Base-by-base conservation (phyloP, 2,797 vertebrate genomes). In the Philypnodon macrostomus region DNA sequence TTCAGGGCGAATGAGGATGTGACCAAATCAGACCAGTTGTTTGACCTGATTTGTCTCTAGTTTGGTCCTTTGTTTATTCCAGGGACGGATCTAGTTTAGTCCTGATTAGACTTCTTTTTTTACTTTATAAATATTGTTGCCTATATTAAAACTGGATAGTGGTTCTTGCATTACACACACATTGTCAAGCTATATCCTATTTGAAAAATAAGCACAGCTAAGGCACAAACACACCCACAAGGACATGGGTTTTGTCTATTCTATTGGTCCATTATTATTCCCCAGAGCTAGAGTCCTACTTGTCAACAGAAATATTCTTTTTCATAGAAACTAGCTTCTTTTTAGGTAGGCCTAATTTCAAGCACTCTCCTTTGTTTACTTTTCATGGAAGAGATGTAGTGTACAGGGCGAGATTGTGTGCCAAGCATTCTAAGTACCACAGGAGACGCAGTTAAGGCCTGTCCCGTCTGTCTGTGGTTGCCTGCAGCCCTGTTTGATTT, bases 401-500 rank as follows among this genome's bases (percentile, higher is more conserved):
- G 21, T 23, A 23, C 21, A 23, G 21, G 21, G 6, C 21, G 6
- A 29, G 9, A 1, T 2, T 29, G 27, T 29, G 27, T 67, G 40
- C 40, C 31, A 38, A 19, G 39, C 53, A 64, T 41, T 47, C 39
- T 59, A 40, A 38, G 70, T 54, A 61, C 73, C 67, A 69, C 65
- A 67, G 52, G 48, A 55, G 58, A 51, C 49, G n/a, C 24, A n/a
- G n/a, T 49, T 38, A 1, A 48, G 58, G 58, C 47, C 56, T 65
- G 68, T 59, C 53, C 67, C 58, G 61, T 65, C 54, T 63, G 61
- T 53, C 63, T 58, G 34, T n/a, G 84, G 80, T 75, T 1, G 54
- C 63, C 62, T 75, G 63, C 39, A 68, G 67, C 37, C 35, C 48
- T 31, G 32, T 42, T 59, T 58, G 59, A 53, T 58, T 54, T 49